These are phyloP conservation scores for Malacosoma neustria DNA, from an alignment of 2,888 invertebrate species.

Conservation along the genomic window DNA sequence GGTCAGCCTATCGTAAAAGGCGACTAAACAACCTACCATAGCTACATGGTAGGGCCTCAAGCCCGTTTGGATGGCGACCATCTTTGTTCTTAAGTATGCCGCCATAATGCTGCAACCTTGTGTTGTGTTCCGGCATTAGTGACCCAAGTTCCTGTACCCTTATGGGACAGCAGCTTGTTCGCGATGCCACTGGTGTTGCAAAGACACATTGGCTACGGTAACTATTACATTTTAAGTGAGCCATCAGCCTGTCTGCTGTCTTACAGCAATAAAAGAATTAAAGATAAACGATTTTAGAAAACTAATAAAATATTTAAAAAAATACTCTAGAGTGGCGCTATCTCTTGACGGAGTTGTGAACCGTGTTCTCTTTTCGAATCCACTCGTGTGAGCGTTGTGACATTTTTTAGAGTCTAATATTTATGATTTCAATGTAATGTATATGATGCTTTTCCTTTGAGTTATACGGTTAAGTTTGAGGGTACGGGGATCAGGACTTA, in stretches of 20 bases:
- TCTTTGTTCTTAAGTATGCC: background rate
- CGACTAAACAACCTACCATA: background rate
- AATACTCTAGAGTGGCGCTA: no score
- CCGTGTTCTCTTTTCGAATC: no score
- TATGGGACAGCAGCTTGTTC: background rate
- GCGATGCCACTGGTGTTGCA: background rate
- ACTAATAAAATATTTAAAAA: no score
- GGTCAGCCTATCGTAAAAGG: no score
- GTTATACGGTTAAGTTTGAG: no score
- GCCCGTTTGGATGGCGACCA: background rate
- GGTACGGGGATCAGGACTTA: no score
- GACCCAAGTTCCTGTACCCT: background rate
- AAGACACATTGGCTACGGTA: background rate
- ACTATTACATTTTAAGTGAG: background rate
- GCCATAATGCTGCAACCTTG: background rate
- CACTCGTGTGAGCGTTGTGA: no score
- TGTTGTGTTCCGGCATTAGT: background rate
- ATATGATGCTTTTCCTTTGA: no score
- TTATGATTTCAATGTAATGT: no score
- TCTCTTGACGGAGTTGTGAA: no score
- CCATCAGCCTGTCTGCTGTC: background rate
- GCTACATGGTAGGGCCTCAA: background rate
- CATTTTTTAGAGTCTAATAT: no score
- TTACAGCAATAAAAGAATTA: background rate
- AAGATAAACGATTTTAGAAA: no score